phyloP scores from a whole-genome alignment of 37 sponge, comb jelly and placozoan species.

The Beroe forskalii region DNA sequence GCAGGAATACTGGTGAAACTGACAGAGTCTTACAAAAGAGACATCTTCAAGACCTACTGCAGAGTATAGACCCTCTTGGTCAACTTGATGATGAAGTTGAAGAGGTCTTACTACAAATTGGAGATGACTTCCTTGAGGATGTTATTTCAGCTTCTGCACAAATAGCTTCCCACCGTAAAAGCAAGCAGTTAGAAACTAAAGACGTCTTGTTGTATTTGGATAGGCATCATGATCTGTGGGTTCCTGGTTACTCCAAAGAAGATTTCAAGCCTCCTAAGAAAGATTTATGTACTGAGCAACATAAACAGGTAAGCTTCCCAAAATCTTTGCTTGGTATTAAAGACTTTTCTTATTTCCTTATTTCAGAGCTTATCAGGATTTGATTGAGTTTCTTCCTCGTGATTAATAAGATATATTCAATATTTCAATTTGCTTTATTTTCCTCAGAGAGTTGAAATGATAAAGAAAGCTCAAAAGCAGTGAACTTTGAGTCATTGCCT shows the following conservation, averaged over 20 bases:
- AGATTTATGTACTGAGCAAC: slow-evolving; percentile 40
- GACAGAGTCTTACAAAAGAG: slow-evolving; percentile 54
- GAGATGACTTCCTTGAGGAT: slow-evolving; percentile 64
- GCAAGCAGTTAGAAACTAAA: slow-evolving; percentile 42
- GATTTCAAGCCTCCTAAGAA: slow-evolving; percentile 38
- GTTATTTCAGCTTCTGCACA: slow-evolving; percentile 49
- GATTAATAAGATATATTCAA: too few species aligned
- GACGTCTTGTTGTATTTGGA: slow-evolving; percentile 43
- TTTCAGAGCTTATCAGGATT: too few species aligned
- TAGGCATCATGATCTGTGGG: slow-evolving; percentile 43
- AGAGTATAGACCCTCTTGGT: slow-evolving; percentile 46
- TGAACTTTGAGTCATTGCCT: too few species aligned
- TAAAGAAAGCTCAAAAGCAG: slow-evolving; percentile 43
- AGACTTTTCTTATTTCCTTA: too few species aligned
- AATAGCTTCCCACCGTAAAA: slow-evolving; percentile 51
- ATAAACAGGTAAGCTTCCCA: slow-evolving; percentile 49
- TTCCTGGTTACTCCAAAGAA: slow-evolving; percentile 38
- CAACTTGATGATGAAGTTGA: slow-evolving; percentile 62
- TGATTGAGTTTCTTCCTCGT: too few species aligned
- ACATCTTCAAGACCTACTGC: slow-evolving; percentile 37
- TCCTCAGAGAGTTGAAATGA: slow-evolving; percentile 63
- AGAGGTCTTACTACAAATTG: slow-evolving; percentile 41
- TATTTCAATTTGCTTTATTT: too few species aligned
- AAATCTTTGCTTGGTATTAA: too few species aligned
- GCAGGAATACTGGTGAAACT: background rate